phyloP scores from a whole-genome alignment of 2,888 invertebrate genomes.

The Scaptomyza cyrtandrae region DNA sequence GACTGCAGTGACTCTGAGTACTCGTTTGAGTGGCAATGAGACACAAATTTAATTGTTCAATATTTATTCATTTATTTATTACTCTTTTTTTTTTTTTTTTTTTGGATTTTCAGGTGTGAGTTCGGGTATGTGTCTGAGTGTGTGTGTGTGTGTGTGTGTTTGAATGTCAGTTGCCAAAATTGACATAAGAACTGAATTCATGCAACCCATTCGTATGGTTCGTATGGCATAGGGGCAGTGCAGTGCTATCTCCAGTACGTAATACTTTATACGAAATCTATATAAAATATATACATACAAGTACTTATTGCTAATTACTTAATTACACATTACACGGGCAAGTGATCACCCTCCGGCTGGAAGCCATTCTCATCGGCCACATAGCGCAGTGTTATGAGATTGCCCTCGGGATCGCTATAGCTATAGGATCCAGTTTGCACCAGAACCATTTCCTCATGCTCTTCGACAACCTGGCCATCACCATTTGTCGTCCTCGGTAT shows the following conservation, averaged over 20 bases:
- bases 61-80: constrained; percentile 71
- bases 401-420: constrained; percentile 90
- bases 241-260: constrained; percentile 63
- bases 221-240: constrained; percentile 69
- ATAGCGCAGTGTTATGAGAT: constrained; percentile 87
- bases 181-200: constrained; percentile 39
- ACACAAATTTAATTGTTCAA: constrained; percentile 69
- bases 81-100: constrained; percentile 34
- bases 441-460: constrained; percentile 86
- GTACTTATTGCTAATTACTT: constrained; percentile 50
- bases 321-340: constrained; percentile 85
- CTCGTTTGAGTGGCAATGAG: constrained; percentile 57
- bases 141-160: constrained; percentile 13
- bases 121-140: constrained; percentile 10
- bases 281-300: constrained; percentile 38
- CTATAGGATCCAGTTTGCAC: constrained; percentile 89
- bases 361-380: constrained; percentile 91
- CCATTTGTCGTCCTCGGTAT: constrained; percentile 84
- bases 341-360: constrained; percentile 88
- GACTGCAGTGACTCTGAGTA: constrained; percentile 25
- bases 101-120: constrained; percentile 13
- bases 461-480: constrained; percentile 84
- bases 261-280: constrained; percentile 60
- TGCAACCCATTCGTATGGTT: constrained; percentile 31
- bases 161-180: constrained; percentile 40